A percentile compares a stretch with the other conserved stretches of the same genome.
Evolutionary conservation across 2,113 vertebrate genomes (phyloP).

Genomic region (Percopsis transmontana): DNA sequence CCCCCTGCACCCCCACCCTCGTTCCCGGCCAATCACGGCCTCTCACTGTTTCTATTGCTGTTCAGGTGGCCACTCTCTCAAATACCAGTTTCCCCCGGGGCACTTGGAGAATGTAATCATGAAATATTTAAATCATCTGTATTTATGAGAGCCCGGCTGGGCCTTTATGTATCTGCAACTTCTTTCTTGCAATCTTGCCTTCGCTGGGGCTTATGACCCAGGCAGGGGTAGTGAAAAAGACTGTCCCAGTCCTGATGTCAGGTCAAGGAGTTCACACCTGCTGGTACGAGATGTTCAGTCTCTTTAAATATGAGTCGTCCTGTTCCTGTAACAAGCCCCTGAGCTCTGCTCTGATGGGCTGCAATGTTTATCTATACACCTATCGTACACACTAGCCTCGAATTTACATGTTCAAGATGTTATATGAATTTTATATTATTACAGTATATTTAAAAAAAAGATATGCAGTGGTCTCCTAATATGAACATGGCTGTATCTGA

Average conservation of each 20-base stretch:
- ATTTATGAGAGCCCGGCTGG: slow-evolving; percentile 29
- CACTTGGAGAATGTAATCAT: slow-evolving; percentile 31
- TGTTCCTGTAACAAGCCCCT: neutral
- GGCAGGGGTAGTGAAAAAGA: slow-evolving; percentile 16
- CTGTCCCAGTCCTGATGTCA: neutral
- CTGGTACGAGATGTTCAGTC: slow-evolving; percentile 12
- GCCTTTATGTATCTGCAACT: slow-evolving; percentile 14
- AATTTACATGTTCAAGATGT: too few relatives aligned
- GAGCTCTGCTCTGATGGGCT: neutral
- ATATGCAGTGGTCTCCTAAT: too few relatives aligned
- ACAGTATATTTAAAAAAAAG: too few relatives aligned
- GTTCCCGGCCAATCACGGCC: neutral
- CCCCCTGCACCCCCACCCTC: neutral
- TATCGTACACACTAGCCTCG: neutral
- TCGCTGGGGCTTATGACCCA: slow-evolving; percentile 26
- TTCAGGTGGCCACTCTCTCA: slow-evolving; percentile 15
- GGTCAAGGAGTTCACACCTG: slow-evolving; percentile 30
- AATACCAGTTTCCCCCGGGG: slow-evolving; percentile 15
- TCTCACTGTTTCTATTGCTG: neutral
- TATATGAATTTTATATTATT: too few relatives aligned
- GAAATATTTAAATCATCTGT: slow-evolving; percentile 53
- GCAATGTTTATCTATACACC: slow-evolving; percentile 1
- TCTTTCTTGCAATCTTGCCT: neutral
- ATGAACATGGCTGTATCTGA: too few relatives aligned
- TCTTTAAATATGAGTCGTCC: slow-evolving; percentile 15